A percentile compares a stretch with the other conserved stretches of the same genome.
phyloP scores from a whole-genome alignment of 2,113 vertebrate genomes.

The Ammodytes dubius region DNA sequence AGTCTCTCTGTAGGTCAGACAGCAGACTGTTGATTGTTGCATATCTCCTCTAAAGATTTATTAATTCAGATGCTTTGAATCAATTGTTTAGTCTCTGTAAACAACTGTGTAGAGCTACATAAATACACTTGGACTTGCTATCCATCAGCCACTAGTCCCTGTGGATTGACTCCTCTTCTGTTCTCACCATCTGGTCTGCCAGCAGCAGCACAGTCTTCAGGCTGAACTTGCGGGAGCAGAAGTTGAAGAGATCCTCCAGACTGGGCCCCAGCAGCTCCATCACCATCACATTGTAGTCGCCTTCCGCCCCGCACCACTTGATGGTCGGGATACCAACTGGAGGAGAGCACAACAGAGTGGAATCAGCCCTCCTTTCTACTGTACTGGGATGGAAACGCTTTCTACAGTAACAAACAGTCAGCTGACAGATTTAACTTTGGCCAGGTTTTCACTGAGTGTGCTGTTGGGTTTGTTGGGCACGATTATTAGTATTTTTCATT shows the following conservation, averaged over 20 bases:
- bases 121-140: no score
- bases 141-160: no score
- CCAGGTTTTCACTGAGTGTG: no score
- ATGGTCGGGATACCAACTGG: constrained; percentile 96
- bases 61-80: no score
- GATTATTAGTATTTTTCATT: no score
- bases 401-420: neutral
- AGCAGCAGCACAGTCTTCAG: constrained; percentile 96
- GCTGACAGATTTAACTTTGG: no score
- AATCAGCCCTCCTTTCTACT: neutral
- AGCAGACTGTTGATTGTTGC: no score
- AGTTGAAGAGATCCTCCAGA: constrained; percentile 98
- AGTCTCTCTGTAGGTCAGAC: no score
- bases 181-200: constrained; percentile 97
- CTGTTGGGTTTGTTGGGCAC: no score
- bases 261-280: constrained; percentile 98
- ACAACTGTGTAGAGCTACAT: no score
- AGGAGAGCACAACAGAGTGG: neutral
- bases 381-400: neutral
- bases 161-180: neutral
- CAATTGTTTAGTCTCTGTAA: no score
- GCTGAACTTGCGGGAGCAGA: constrained; percentile 98
- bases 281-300: constrained; percentile 99
- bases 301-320: constrained; percentile 97
- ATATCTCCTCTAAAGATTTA: no score